phyloP scores from a whole-genome alignment of 2,888 invertebrate species.

The Pyralis farinalis region DNA sequence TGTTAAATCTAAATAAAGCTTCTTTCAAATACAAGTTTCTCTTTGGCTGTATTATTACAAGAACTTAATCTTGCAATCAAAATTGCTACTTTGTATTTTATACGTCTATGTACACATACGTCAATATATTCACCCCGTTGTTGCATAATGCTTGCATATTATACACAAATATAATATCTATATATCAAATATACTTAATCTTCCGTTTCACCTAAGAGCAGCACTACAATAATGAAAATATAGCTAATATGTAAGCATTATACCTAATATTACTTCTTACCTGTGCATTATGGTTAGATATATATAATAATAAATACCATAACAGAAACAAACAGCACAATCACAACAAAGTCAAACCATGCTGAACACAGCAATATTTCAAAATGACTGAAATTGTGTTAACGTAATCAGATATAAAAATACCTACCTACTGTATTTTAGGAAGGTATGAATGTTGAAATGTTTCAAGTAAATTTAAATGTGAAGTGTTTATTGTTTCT shows the following conservation, averaged over 20 bases:
- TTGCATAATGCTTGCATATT: too few species aligned
- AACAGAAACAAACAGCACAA: conserved; percentile 7
- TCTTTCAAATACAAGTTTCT: too few species aligned
- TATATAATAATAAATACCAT: not conserved
- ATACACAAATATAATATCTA: too few species aligned
- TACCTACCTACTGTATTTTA: conserved; percentile 1
- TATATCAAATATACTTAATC: not conserved
- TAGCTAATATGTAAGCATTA: not conserved
- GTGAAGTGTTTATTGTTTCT: conserved; percentile 15
- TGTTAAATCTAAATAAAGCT: not conserved
- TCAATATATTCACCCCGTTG: too few species aligned
- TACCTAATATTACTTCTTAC: not conserved
- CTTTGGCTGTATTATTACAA: too few species aligned
- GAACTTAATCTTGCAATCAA: too few species aligned
- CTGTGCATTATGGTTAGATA: not conserved
- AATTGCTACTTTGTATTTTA: too few species aligned
- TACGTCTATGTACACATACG: too few species aligned
- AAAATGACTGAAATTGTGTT: conserved; percentile 46
- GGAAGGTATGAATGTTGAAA: not conserved
- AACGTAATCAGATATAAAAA: too few species aligned
- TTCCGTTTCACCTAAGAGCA: not conserved
- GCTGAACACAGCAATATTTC: conserved; percentile 2
- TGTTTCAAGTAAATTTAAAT: not conserved
- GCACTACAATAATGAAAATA: not conserved
- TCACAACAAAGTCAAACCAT: conserved; percentile 11